phyloP scores from a whole-genome alignment of 2,797 vertebrate genomes.

The Danio aesculapii region DNA sequence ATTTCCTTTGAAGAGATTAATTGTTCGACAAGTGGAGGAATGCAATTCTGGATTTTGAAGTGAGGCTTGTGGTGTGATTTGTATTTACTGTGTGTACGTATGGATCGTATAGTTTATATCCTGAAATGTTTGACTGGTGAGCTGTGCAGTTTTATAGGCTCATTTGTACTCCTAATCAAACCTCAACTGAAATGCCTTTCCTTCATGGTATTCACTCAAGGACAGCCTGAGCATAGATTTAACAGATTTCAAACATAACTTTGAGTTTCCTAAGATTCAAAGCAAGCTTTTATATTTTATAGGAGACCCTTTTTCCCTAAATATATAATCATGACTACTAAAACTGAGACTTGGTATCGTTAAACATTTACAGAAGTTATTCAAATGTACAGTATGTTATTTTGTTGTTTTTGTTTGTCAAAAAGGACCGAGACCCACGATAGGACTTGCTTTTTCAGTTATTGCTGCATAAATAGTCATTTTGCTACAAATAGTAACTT shows the following conservation, averaged over 20 bases:
- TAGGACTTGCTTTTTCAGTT: neutral
- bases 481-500: neutral
- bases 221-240: neutral
- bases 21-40: neutral
- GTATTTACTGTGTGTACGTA: slow-evolving; percentile 27
- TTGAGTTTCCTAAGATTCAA: slow-evolving; percentile 3
- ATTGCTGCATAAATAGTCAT: neutral
- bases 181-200: slow-evolving; percentile 46
- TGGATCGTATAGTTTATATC: slow-evolving; percentile 8
- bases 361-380: neutral
- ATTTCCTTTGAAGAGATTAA: neutral
- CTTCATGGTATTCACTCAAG: neutral
- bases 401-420: neutral
- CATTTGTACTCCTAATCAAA: slow-evolving; percentile 37
- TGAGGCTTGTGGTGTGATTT: neutral
- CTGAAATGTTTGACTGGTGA: slow-evolving; percentile 34
- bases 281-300: neutral
- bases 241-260: neutral
- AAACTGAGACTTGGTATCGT: neutral
- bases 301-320: neutral
- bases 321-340: neutral
- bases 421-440: neutral
- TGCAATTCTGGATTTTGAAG: neutral
- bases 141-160: slow-evolving; percentile 23
- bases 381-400: neutral